Percentiles rank a stretch among this genome's conserved stretches.
These are phyloP conservation scores for Heterotis niloticus DNA, from an alignment of 2,113 vertebrate genomes.

Conservation along the genomic window DNA sequence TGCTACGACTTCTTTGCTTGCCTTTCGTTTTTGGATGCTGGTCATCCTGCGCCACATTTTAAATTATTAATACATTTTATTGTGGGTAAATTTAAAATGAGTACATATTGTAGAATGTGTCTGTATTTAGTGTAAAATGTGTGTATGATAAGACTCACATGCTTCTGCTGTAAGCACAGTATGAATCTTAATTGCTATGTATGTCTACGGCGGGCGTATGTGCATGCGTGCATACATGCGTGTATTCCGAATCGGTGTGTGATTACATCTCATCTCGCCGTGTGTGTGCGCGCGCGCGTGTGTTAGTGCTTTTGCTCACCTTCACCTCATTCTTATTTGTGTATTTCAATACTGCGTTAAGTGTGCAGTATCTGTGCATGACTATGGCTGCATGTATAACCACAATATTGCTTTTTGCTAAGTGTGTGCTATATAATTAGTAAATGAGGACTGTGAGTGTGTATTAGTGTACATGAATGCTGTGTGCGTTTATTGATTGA, in stretches of 20 bases:
- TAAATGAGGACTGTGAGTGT: not conserved
- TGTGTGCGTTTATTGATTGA: not conserved
- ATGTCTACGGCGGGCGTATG: too few relatives aligned
- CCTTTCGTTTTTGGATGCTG: not conserved
- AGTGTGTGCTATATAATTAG: not conserved
- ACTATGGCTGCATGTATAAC: too few relatives aligned
- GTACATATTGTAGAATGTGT: not conserved
- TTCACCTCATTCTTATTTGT: not conserved
- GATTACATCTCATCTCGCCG: not conserved
- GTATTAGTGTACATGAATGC: not conserved
- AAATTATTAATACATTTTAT: constrained; percentile 8
- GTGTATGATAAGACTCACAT: too few relatives aligned
- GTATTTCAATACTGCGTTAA: too few relatives aligned
- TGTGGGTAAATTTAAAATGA: not conserved
- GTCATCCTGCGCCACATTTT: not conserved
- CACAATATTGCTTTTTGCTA: too few relatives aligned
- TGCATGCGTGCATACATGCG: not conserved
- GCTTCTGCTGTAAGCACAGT: too few relatives aligned
- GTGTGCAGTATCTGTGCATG: too few relatives aligned
- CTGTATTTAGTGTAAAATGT: too few relatives aligned
- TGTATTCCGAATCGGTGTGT: too few relatives aligned
- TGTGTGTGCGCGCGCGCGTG: too few relatives aligned
- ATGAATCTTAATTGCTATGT: too few relatives aligned
- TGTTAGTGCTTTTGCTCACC: not conserved
- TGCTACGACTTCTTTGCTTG: not conserved